Evolutionary conservation across 2,113 vertebrate species (phyloP), one percentile per base, ranked within the genome.

Genomic region (Trichechus manatus): DNA sequence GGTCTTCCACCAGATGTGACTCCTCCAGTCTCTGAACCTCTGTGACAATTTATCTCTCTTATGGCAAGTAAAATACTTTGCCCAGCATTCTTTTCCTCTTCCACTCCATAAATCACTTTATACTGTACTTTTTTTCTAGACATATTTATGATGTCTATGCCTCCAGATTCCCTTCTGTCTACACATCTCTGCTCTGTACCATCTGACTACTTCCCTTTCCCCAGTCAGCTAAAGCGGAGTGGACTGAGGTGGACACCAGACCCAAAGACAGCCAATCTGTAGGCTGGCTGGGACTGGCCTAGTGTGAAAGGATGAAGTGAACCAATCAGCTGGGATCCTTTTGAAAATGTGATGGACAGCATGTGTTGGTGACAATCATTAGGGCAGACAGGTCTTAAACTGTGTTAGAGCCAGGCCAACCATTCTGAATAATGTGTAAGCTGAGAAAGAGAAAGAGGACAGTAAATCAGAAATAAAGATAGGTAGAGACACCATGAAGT

Each of bases 91-190:
- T 17, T 93, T 95, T 92, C 14, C 64, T 39, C 47, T 94, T 47
- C 44, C 53, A 63, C 25, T 61, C 47, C 68, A 80, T 94, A 81
- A 61, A 56, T 88, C 77, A 42, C 47, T 88, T 85, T 89, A 23
- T n/a, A 78, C 14, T 77, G 47, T 59, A 42, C 50, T 72, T 53
- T 90, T 92, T 97, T 79, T 81, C 17, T 70, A 93, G 44, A 75
- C 36, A 91, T 81, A 91, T 75, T 93, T 94, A 87, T 36, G 20
- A 14, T 75, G 23, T 9, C 63, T 91, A 17, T 33, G 42, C 42
- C 93, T 13, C 6, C 22, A 44, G 2, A 42, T 36, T 81, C 56
- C 10, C 33, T 64, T 90, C 56, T n/a, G 59, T 88, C 64, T 56
- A 25, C 44, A 53, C 9, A 22, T 29, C 23, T 59, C 19, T 27